phyloP scores from a whole-genome alignment of 2,888 invertebrate genomes.

The Anthophora plumipes region DNA sequence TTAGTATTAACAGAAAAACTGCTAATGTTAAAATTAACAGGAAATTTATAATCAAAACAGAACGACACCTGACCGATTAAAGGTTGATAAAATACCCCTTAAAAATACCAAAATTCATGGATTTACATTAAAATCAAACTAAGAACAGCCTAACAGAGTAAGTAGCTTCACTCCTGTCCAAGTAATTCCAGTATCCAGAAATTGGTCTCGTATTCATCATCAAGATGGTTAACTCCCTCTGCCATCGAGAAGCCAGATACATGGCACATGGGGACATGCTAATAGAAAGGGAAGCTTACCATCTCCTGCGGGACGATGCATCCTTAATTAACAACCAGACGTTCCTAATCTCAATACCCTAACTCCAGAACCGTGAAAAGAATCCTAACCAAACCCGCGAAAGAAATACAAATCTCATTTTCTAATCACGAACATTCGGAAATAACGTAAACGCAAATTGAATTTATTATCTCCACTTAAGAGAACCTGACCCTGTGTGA shows the following conservation, averaged over 20 bases:
- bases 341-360: neutral
- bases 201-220: neutral
- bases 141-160: too few species aligned
- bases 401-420: too few species aligned
- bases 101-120: too few species aligned
- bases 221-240: neutral
- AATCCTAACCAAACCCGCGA: neutral
- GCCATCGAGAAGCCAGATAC: neutral
- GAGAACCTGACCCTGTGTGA: too few species aligned
- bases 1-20: too few species aligned
- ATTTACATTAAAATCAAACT: too few species aligned
- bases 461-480: neutral
- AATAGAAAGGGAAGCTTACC: constrained; percentile 12
- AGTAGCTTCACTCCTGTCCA: too few species aligned
- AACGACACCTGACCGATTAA: too few species aligned
- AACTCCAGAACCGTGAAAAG: neutral
- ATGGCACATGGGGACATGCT: constrained; percentile 4
- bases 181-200: neutral
- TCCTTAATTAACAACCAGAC: neutral
- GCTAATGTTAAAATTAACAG: too few species aligned
- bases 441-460: neutral
- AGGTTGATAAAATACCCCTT: too few species aligned
- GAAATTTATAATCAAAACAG: too few species aligned
- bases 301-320: neutral
- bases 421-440: too few species aligned